Base-by-base conservation (phyloP, 2,797 vertebrate genomes). In the Neosilurus mollespiculum region DNA sequence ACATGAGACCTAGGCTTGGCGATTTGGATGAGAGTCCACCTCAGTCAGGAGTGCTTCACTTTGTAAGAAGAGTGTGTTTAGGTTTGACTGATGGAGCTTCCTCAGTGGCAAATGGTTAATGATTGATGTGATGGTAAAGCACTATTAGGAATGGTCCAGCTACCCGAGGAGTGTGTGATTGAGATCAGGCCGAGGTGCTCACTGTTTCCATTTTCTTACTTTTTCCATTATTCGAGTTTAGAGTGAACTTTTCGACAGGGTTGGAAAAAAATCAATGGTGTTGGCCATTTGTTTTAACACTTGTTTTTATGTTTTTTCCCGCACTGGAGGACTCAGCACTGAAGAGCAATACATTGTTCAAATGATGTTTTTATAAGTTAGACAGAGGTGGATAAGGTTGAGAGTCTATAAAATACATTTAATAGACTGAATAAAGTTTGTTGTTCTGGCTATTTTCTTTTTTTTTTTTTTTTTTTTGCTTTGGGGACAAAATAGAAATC, bases 291-390 rank as follows among this genome's bases (percentile, higher is more conserved):
- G 58, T 14, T 37, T 61, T 77, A 59, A n/a, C 20, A 43, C 26
- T 59, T 61, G 54, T 37, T 76, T 59, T 76, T 58, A 14, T 76
- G 54, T 76, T 59, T 76, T 58, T 22, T 34, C 49, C 49, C 14
- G 0, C 16, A 56, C 24, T 56, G 26, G 26, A 30, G 26, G 24
- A 14, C 30, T 76, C 73, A 58, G 30, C 54, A 34, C 16, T 37
- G 18, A 59, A 59, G 18, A 37, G 9, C 54, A 53, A 22, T 53
- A 15, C 12, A 53, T 15, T 24, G 49, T 22, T 10, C 70, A 53
- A 53, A 16, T 6, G 24, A 56, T 30, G 16, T 75, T 30, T 58
- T 34, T 5, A 51, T 54, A 24, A 72, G 49, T 26, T 12, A 26
- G 8, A 4, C 53, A 5, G 72, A 58, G 24, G 54, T 58, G 15